phyloP scores from a whole-genome alignment of 2,113 vertebrate species.

The Notechis scutatus region DNA sequence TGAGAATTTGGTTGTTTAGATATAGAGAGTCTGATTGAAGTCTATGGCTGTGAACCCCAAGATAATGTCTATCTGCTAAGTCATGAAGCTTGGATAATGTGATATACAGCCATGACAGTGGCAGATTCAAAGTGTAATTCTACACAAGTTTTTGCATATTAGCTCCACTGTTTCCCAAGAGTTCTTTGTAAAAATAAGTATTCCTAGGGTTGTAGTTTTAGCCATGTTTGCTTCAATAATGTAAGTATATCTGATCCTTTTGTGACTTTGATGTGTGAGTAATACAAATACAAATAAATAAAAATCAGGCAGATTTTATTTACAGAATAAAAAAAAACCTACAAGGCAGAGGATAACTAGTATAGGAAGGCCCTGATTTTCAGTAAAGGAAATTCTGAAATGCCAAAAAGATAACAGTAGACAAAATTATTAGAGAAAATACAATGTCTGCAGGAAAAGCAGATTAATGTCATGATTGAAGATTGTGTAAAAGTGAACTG shows the following conservation, averaged over 20 bases:
- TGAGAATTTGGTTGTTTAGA: neutral
- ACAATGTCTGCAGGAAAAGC: neutral
- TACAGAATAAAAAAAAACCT: constrained; percentile 23
- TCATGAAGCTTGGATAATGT: neutral
- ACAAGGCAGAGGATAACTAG: constrained; percentile 11
- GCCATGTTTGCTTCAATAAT: constrained; percentile 1
- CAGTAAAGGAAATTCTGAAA: constrained; percentile 21
- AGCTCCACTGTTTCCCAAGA: neutral
- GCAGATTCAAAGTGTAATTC: neutral
- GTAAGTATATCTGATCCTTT: constrained; percentile 24
- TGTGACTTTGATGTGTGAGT: constrained; percentile 13
- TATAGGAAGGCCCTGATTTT: constrained; percentile 13
- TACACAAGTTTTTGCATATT: neutral
- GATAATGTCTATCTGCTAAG: neutral
- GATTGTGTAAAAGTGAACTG: constrained; percentile 5
- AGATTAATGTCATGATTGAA: neutral
- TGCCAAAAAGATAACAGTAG: constrained; percentile 8
- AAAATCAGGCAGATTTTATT: constrained; percentile 27
- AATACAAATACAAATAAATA: constrained; percentile 29
- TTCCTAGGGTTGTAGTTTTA: neutral
- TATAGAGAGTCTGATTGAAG: neutral
- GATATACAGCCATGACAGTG: neutral
- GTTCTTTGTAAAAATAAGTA: neutral
- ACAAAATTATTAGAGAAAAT: neutral
- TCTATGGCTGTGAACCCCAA: neutral